Evolutionary conservation across 2,888 invertebrate genomes (phyloP).

Genomic region (Allolobophora icterica): DNA sequence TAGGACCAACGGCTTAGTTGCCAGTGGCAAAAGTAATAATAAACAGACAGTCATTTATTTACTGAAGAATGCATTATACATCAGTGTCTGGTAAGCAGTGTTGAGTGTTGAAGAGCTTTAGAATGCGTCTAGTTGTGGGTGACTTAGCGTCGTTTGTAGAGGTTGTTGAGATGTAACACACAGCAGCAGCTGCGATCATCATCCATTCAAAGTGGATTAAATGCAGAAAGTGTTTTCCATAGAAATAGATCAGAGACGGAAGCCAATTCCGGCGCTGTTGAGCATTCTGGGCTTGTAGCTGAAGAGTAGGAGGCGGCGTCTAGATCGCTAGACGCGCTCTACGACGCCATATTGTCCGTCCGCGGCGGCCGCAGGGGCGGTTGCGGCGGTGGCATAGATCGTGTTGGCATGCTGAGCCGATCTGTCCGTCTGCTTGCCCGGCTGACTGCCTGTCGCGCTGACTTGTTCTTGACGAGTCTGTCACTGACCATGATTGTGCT

Average conservation of each 20-base stretch:
- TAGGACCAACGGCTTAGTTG: neutral
- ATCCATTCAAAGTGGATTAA: conserved; percentile 17
- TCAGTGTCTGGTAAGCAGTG: neutral
- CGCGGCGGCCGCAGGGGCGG: no score
- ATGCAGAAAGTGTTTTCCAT: conserved; percentile 17
- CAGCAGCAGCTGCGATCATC: neutral
- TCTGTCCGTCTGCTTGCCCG: neutral
- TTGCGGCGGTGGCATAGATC: neutral
- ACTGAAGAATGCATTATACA: neutral
- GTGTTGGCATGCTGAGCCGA: conserved; percentile 9
- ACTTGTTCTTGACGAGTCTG: neutral
- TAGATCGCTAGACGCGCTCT: neutral
- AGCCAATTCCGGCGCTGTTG: neutral
- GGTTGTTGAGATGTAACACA: neutral
- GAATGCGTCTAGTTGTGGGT: neutral
- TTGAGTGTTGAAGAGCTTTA: neutral
- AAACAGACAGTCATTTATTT: neutral
- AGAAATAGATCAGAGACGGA: neutral
- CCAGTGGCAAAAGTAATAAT: neutral
- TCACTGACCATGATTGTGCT: neutral
- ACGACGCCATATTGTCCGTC: neutral
- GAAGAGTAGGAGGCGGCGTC: neutral
- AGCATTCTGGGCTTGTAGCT: neutral
- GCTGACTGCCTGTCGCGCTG: neutral
- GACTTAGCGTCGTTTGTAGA: neutral